Evolutionary conservation across 2,797 vertebrate species (phyloP).

Genomic region (Sebastes steindachneri): DNA sequence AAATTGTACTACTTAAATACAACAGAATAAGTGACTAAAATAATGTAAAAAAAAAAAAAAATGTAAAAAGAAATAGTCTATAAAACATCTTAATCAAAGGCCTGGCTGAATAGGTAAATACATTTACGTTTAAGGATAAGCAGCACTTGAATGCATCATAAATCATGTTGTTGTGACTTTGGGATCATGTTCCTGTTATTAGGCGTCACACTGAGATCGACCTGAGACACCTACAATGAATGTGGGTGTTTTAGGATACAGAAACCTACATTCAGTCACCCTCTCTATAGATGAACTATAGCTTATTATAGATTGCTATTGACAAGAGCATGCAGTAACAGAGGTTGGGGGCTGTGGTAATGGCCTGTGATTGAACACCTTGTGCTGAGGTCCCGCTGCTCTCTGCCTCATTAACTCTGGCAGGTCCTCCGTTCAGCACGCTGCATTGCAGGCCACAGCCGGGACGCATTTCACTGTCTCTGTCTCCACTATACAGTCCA

Average conservation of each 20-base stretch:
- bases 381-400: constrained; percentile 74
- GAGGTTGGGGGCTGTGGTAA: constrained; percentile 72
- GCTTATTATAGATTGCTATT: constrained; percentile 80
- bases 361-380: constrained; percentile 81
- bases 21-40: not conserved
- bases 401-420: constrained; percentile 80
- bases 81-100: not conserved
- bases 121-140: not conserved
- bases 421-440: constrained; percentile 69
- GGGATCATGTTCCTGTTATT: constrained; percentile 3
- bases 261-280: constrained; percentile 28
- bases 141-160: not conserved
- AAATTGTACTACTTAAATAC: not conserved
- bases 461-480: constrained; percentile 60
- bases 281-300: constrained; percentile 66
- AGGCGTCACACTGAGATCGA: not conserved
- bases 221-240: not conserved
- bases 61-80: not conserved
- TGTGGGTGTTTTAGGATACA: constrained; percentile 8
- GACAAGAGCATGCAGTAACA: constrained; percentile 63
- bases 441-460: constrained; percentile 67
- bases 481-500: constrained; percentile 26
- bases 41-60: not conserved
- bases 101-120: not conserved
- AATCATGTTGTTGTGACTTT: not conserved